Percentiles rank a stretch among this genome's conserved stretches.
Conservation (phyloP, 2,797 vertebrate genomes). For the Tenualosa ilisha region DNA sequence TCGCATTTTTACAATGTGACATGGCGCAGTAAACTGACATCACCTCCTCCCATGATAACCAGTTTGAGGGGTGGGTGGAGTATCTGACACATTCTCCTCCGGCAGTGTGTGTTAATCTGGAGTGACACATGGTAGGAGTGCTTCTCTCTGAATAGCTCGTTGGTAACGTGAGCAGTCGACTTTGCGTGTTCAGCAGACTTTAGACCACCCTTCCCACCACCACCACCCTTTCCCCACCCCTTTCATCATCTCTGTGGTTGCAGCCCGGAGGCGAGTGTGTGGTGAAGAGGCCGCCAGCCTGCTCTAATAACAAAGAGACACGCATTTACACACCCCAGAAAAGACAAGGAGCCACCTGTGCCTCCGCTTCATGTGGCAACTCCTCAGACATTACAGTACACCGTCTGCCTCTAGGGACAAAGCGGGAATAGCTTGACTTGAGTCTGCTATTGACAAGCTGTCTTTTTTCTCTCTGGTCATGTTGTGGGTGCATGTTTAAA, state of each 20-base stretch:
- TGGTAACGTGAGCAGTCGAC: not conserved
- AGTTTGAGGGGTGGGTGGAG: not conserved
- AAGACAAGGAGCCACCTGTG: conserved; percentile 21
- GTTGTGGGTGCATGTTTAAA: not conserved
- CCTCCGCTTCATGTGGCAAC: not conserved
- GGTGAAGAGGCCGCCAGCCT: not conserved
- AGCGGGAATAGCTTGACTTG: not conserved
- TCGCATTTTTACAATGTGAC: not conserved
- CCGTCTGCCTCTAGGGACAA: not conserved
- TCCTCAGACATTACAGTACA: conserved; percentile 8
- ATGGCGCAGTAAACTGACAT: not conserved
- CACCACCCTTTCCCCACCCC: not conserved
- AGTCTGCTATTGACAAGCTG: not conserved
- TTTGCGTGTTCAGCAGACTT: conserved; percentile 2
- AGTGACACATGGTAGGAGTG: not conserved
- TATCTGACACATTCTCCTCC: not conserved
- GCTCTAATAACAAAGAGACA: conserved; percentile 4
- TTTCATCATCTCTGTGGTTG: not conserved
- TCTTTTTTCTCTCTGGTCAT: not conserved
- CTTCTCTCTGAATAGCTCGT: not conserved
- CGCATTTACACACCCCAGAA: not conserved
- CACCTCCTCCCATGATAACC: not conserved
- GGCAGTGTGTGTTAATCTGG: conserved; percentile 6
- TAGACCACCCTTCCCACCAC: not conserved
- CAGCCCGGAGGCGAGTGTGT: not conserved